These are phyloP conservation scores for Uropetala carovei DNA, from an alignment of 2,888 invertebrate genomes.

Conservation along the genomic window DNA sequence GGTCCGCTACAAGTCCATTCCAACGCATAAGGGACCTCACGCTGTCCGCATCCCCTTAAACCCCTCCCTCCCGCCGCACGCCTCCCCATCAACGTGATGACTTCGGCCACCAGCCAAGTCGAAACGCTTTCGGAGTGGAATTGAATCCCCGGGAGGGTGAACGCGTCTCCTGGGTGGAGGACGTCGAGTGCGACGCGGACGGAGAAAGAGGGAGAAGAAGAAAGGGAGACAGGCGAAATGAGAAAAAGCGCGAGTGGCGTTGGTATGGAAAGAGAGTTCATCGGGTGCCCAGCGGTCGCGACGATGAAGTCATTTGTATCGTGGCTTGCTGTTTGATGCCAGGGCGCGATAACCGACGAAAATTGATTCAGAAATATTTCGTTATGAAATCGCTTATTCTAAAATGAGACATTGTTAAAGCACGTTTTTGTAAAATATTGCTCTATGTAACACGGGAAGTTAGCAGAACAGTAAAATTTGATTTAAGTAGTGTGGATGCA, in stretches of 20 bases:
- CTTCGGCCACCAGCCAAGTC: slow-evolving; percentile 61
- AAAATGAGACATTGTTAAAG: too few relatives aligned
- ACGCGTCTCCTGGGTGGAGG: neutral
- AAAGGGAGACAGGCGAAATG: neutral
- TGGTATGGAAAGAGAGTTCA: slow-evolving; percentile 28
- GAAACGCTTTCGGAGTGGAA: slow-evolving; percentile 60
- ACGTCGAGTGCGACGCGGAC: too few relatives aligned
- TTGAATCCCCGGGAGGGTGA: slow-evolving; percentile 53
- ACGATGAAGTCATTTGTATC: slow-evolving; percentile 53
- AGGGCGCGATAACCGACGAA: slow-evolving; percentile 2
- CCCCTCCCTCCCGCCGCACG: slow-evolving; percentile 7
- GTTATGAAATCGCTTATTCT: slow-evolving; percentile 15
- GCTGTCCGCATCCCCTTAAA: slow-evolving; percentile 33
- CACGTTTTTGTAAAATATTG: too few relatives aligned
- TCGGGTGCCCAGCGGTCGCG: slow-evolving; percentile 29
- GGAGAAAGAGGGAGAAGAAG: neutral
- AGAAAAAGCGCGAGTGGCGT: neutral
- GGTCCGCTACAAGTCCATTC: slow-evolving; percentile 50
- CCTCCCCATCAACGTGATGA: slow-evolving; percentile 50
- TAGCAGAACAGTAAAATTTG: too few relatives aligned
- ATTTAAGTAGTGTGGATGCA: too few relatives aligned
- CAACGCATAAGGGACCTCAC: slow-evolving; percentile 51
- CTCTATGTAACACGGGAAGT: too few relatives aligned
- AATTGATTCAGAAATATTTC: slow-evolving; percentile 16
- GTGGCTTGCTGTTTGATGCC: slow-evolving; percentile 18